Base-by-base conservation (phyloP, 2,113 vertebrate species). In the Gymnarchus niloticus region DNA sequence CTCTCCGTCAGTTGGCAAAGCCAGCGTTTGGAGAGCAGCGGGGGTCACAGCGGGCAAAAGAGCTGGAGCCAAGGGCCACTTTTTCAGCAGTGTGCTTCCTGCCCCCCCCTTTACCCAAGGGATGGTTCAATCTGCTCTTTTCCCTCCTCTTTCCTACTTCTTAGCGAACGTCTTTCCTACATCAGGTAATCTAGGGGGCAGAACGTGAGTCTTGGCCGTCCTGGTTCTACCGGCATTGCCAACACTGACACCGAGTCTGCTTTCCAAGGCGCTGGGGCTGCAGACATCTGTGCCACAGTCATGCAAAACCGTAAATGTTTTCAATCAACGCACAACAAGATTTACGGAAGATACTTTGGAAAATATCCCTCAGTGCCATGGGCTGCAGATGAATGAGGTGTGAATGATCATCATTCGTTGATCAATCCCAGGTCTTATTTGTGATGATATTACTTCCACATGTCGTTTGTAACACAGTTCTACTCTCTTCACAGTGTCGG, bases 261-360 rank as follows among this genome's bases (percentile, higher is more conserved):
- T 21, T 41, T 41, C 65, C 41, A 33, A 73, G 28, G 41, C 41
- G 12, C 17, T 19, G 65, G 12, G 1, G 14, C 65, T 37, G 37
- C 12, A 41, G 65, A 33, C 65, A n/a, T 73, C 65, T 73, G 65
- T 37, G 33, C 33, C 41, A 33, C 65, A 73, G 33, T 73, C 19
- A 33, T 73, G 65, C 19, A 14, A 73, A 73, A 73, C 65, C 41
- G 65, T 73, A 73, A 73, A 73, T 73, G 65, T 73, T 73, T 73
- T 17, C 65, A 73, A 41, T 73, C 65, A 73, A 41, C 65, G 41
- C 65, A 41, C 9, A 33, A 19, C 33, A 41, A 73, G 65, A 73
- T 73, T 73, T 73, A 73, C 65, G 65, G 65, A 73, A 73, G 33
- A 73, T 73, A 73, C 33, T 73, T 37, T 6, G 5, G 12, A 19